Conservation (phyloP, 2,113 vertebrate genomes). For the Ageneiosus marmoratus region DNA sequence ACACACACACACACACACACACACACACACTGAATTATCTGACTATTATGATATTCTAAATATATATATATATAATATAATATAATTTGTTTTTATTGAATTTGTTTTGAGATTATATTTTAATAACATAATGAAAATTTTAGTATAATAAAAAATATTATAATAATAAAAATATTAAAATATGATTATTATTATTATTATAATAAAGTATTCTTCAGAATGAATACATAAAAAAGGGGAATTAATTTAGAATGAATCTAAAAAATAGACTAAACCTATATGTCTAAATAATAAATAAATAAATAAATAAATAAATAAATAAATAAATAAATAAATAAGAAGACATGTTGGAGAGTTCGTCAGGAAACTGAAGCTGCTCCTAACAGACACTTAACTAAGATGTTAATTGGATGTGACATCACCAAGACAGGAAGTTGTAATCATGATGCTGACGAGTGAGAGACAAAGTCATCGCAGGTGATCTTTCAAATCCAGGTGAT, state of each 20-base stretch:
- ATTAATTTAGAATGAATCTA: not conserved
- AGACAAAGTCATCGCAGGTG: constrained; percentile 42
- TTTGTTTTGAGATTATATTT: too few relatives aligned
- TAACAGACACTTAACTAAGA: constrained; percentile 3
- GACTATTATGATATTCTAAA: too few relatives aligned
- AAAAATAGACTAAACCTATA: not conserved
- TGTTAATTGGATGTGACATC: not conserved
- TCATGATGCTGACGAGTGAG: not conserved
- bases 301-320: not conserved
- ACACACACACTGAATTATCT: too few relatives aligned
- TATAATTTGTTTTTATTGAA: too few relatives aligned
- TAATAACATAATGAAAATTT: too few relatives aligned
- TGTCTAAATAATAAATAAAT: not conserved
- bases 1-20: too few relatives aligned
- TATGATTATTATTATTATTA: too few relatives aligned
- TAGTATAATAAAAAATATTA: too few relatives aligned
- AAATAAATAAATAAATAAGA: not conserved
- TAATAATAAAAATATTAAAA: too few relatives aligned
- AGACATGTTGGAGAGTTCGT: not conserved
- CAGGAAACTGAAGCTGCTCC: not conserved
- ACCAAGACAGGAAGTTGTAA: not conserved
- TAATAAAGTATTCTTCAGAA: not conserved
- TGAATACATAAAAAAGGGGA: not conserved
- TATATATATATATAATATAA: too few relatives aligned
- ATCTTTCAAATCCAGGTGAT: constrained; percentile 37